Evolutionary conservation across 2,113 vertebrate genomes (phyloP), one percentile per base, ranked within the genome.

Genomic region (Pituophis catenifer): DNA sequence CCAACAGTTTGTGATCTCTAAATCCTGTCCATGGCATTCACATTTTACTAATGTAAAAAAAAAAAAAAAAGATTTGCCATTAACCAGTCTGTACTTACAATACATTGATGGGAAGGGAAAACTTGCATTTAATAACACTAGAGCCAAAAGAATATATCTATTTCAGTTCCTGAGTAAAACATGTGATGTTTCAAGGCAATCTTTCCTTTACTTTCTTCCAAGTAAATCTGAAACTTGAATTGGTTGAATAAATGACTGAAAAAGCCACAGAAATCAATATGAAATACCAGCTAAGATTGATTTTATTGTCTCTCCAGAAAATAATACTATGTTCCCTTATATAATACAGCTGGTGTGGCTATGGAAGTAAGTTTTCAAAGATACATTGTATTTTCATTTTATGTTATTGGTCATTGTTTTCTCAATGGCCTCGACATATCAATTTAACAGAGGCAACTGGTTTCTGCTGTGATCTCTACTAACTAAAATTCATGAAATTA

Each of bases 241-340:
- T 50, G 53, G 10, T 86, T 86, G 57, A 91, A 3, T 0, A 75
- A 55, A 95, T 54, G 52, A 89, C 54, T 94, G 91, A 86, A 94
- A 95, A 94, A 95, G 94, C 91, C 95, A 94, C 91, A 95, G 65
- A 88, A 93, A 96, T 94, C 44, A 26, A 26, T 86, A 50, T 5
- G 21, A 86, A 86, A 48, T 26, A 87, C 11, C 86, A 53, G 24
- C 75, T 93, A 87, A 94, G 92, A 95, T 94, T 96, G 91, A 95
- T 94, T 96, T 95, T 94, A 94, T 95, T 94, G 95, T 94, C 94
- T 95, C 94, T 91, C 26, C 1, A 50, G 91, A 81, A 90, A 94
- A 57, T 55, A 44, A 81, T n/a, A 89, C 33, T 85, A 89, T 8
- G 92, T 26, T 44, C 85, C 94, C 21, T 19, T 93, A 94, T 29